phyloP scores from a whole-genome alignment of 2,797 vertebrate species.

The Chiroxiphia lanceolata region DNA sequence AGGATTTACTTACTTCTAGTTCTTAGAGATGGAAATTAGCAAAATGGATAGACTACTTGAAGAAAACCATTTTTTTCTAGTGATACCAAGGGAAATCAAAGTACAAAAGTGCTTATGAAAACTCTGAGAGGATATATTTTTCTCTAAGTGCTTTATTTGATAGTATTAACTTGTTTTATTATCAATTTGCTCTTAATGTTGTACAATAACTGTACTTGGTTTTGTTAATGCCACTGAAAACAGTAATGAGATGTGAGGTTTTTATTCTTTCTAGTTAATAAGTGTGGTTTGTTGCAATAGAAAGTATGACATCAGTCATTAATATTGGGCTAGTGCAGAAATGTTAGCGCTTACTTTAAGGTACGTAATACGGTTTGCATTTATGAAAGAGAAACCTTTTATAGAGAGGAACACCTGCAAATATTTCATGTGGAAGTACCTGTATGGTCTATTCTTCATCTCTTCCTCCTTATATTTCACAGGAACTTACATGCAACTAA shows the following conservation, averaged over 20 bases:
- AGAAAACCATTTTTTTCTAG: conserved; percentile 40
- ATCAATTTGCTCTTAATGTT: conserved; percentile 60
- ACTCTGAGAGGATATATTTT: conserved; percentile 5
- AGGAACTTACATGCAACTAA: neutral
- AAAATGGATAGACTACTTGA: conserved; percentile 25
- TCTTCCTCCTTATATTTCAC: neutral
- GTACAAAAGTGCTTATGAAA: conserved; percentile 18
- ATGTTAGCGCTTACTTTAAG: neutral
- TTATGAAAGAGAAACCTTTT: neutral
- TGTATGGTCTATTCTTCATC: neutral
- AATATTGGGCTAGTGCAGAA: neutral
- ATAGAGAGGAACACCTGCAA: neutral
- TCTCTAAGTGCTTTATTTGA: conserved; percentile 49
- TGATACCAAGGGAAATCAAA: conserved; percentile 47
- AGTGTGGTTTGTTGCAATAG: neutral
- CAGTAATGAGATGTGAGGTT: conserved; percentile 33
- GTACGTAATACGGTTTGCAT: neutral
- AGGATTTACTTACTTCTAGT: neutral
- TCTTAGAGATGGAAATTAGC: conserved; percentile 40
- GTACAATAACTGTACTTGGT: conserved; percentile 48
- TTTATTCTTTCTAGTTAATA: conserved; percentile 39
- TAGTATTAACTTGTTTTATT: conserved; percentile 65
- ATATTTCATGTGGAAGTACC: neutral
- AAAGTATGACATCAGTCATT: conserved; percentile 13
- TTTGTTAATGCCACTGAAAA: conserved; percentile 52